phyloP scores from a whole-genome alignment of 2,888 invertebrate genomes.

The Apamea epomidion region DNA sequence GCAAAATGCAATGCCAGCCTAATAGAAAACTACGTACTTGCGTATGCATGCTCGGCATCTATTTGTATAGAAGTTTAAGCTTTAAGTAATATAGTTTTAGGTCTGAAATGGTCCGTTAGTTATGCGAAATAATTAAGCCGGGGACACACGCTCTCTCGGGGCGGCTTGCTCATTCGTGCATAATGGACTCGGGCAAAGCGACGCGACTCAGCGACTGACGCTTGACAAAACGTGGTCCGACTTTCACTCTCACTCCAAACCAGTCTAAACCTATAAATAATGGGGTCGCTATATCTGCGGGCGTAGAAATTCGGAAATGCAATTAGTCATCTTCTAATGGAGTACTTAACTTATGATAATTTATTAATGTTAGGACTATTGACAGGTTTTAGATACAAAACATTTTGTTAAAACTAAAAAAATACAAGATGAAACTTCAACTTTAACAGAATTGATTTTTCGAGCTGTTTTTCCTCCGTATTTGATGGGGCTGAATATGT shows the following conservation, averaged over 20 bases:
- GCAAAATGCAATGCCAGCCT: slow-evolving; percentile 55
- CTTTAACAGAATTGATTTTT: not conserved
- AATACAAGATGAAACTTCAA: slow-evolving; percentile 6
- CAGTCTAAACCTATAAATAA: slow-evolving; percentile 80
- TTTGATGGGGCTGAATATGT: not conserved
- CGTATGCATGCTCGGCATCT: slow-evolving; percentile 71
- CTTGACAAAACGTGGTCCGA: slow-evolving; percentile 88
- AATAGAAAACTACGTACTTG: slow-evolving; percentile 72
- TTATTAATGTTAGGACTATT: slow-evolving; percentile 9
- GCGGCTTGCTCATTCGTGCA: slow-evolving; percentile 89
- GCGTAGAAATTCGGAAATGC: slow-evolving; percentile 55
- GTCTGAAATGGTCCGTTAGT: slow-evolving; percentile 61
- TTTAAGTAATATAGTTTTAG: slow-evolving; percentile 66
- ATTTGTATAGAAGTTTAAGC: slow-evolving; percentile 72
- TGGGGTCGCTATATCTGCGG: slow-evolving; percentile 66
- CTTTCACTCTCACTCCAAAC: slow-evolving; percentile 88
- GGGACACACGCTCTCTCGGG: slow-evolving; percentile 89
- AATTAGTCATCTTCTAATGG: slow-evolving; percentile 44
- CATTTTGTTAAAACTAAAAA: not conserved
- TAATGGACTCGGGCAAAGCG: slow-evolving; percentile 86
- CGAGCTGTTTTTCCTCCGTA: not conserved
- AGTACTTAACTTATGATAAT: slow-evolving; percentile 34
- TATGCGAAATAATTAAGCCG: slow-evolving; percentile 82
- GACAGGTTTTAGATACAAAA: not conserved
- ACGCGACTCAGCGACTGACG: slow-evolving; percentile 85